phyloP scores from a whole-genome alignment of 2,888 invertebrate species.

The Toxonevra muliebris region DNA sequence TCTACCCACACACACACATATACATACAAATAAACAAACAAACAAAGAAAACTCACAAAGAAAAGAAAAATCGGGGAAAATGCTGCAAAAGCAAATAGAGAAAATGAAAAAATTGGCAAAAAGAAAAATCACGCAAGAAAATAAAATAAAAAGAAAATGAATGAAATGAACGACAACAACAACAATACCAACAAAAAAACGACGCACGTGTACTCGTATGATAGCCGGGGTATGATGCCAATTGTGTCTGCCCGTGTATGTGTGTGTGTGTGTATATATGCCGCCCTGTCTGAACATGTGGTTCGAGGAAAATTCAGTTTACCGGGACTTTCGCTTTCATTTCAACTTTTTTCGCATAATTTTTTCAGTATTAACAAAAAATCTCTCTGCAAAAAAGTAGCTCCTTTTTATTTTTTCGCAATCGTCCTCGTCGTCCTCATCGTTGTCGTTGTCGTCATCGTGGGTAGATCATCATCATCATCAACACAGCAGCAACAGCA shows the following conservation, averaged over 20 bases:
- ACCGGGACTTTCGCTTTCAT: conserved; percentile 53
- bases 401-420: too few relatives aligned
- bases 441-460: too few relatives aligned
- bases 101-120: conserved; percentile 35
- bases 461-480: too few relatives aligned
- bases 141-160: conserved; percentile 40
- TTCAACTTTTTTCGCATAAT: conserved; percentile 22
- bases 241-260: conserved; percentile 29
- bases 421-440: too few relatives aligned
- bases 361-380: conserved; percentile 18
- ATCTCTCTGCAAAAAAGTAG: not conserved
- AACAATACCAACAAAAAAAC: conserved; percentile 14
- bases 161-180: conserved; percentile 10
- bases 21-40: not conserved
- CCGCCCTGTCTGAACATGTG: conserved; percentile 42
- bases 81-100: conserved; percentile 27
- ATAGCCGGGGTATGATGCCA: conserved; percentile 11
- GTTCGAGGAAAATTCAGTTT: conserved; percentile 15
- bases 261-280: conserved; percentile 9
- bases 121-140: conserved; percentile 40
- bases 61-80: conserved; percentile 15
- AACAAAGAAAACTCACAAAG: conserved; percentile 15
- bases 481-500: not conserved
- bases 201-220: conserved; percentile 19
- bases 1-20: too few relatives aligned